phyloP scores from a whole-genome alignment of 2,797 vertebrate species.

The Eremophila alpestris region DNA sequence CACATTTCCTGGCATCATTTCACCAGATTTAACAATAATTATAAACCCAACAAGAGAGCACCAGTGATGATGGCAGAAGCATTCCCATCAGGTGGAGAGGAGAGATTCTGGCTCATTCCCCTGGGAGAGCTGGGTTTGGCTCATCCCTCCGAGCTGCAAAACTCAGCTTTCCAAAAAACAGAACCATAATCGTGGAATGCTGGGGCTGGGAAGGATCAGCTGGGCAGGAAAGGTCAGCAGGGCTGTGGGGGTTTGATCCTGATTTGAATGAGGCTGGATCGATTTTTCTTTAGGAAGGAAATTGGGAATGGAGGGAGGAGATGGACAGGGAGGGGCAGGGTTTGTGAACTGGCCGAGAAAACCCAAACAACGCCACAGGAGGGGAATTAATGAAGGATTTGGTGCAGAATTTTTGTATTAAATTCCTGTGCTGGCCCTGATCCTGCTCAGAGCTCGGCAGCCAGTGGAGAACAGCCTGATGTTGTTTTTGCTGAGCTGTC shows the following conservation, averaged over 20 bases:
- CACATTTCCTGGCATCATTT: not conserved
- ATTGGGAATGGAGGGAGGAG: not conserved
- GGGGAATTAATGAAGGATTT: not conserved
- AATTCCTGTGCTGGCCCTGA: not conserved
- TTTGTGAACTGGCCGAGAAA: not conserved
- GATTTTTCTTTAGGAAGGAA: not conserved
- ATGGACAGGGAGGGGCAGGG: not conserved
- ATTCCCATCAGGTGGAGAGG: not conserved
- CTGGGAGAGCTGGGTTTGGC: not conserved
- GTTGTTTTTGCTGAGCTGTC: conserved; percentile 15
- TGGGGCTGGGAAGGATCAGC: not conserved
- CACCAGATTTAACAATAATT: not conserved
- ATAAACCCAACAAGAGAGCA: not conserved
- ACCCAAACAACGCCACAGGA: not conserved
- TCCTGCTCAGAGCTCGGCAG: not conserved
- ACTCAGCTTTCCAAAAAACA: not conserved
- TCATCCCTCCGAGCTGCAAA: no score
- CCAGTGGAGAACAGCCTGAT: not conserved
- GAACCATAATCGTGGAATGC: not conserved
- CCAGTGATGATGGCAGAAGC: not conserved
- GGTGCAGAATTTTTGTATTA: not conserved
- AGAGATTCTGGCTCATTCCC: not conserved
- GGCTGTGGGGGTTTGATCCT: not conserved
- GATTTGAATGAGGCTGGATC: not conserved
- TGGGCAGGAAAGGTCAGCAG: accelerated